Evolutionary conservation across 2,797 vertebrate genomes (phyloP).

Genomic region (Acanthurus leucopareius): DNA sequence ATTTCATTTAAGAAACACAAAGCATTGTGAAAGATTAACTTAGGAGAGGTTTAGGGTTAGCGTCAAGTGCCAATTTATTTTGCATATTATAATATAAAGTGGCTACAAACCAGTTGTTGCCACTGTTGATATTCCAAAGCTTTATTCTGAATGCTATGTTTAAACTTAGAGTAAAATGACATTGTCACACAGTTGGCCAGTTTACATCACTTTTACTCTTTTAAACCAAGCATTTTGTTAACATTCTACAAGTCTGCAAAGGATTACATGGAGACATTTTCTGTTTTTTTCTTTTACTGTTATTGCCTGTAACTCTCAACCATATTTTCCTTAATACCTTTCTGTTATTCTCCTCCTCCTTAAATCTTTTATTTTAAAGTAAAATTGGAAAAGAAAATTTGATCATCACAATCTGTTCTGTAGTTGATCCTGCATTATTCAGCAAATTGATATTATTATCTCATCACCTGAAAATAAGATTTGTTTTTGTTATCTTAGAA

Average conservation of each 20-base stretch:
- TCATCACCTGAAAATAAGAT: too few relatives aligned
- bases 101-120: constrained; percentile 2
- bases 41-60: neutral
- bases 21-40: constrained; percentile 3
- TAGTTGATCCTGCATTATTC: constrained; percentile 5
- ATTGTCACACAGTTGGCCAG: neutral
- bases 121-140: neutral
- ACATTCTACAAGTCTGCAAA: constrained; percentile 1
- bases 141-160: neutral
- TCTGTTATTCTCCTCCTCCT: neutral
- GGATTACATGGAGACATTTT: neutral
- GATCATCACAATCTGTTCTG: constrained; percentile 6
- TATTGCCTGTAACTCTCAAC: neutral
- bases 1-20: constrained; percentile 28
- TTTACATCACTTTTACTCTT: neutral
- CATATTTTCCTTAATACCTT: neutral
- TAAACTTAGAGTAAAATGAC: neutral
- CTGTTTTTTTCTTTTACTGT: neutral
- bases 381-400: constrained; percentile 25
- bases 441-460: neutral
- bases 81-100: neutral
- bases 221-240: constrained; percentile 22
- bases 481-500: too few relatives aligned
- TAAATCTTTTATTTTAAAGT: constrained; percentile 3
- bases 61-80: neutral